Evolutionary conservation across 2,797 vertebrate genomes (phyloP).

Genomic region (Rousettus madagascariensis): DNA sequence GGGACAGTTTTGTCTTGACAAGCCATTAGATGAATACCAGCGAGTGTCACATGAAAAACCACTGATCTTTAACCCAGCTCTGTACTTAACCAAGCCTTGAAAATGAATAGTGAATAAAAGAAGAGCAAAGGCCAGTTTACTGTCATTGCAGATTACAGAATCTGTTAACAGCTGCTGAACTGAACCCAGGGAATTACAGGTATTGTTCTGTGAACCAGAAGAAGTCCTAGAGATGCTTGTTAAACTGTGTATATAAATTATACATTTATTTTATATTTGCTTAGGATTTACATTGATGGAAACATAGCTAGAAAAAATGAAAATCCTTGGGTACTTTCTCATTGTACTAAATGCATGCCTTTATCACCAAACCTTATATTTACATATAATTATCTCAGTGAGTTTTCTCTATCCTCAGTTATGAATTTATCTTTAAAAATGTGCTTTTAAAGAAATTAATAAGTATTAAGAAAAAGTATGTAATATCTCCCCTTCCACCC

Average conservation of each 20-base stretch:
- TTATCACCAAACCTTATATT: slow-evolving; percentile 40
- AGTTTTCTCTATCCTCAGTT: background rate
- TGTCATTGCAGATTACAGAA: slow-evolving; percentile 85
- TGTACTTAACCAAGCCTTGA: slow-evolving; percentile 86
- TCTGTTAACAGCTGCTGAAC: slow-evolving; percentile 82
- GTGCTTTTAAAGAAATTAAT: slow-evolving; percentile 51
- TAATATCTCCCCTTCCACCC: background rate
- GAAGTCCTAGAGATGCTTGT: slow-evolving; percentile 58
- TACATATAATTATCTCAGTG: background rate
- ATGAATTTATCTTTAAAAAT: slow-evolving; percentile 47
- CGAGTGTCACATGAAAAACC: slow-evolving; percentile 92
- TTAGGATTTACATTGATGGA: slow-evolving; percentile 49
- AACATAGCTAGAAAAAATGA: slow-evolving; percentile 37
- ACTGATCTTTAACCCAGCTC: slow-evolving; percentile 89
- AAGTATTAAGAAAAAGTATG: background rate
- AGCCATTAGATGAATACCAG: slow-evolving; percentile 88
- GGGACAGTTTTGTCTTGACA: slow-evolving; percentile 94
- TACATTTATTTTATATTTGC: slow-evolving; percentile 67
- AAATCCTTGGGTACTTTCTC: slow-evolving; percentile 44
- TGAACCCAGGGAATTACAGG: slow-evolving; percentile 84
- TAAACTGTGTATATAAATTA: slow-evolving; percentile 28
- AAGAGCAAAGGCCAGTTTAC: slow-evolving; percentile 87
- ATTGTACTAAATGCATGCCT: background rate
- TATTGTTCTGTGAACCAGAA: slow-evolving; percentile 75
- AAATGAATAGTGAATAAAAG: slow-evolving; percentile 86